These are phyloP conservation scores for Percopsis omiscomaycus DNA, from an alignment of 2,797 vertebrate genomes.

Conservation along the genomic window DNA sequence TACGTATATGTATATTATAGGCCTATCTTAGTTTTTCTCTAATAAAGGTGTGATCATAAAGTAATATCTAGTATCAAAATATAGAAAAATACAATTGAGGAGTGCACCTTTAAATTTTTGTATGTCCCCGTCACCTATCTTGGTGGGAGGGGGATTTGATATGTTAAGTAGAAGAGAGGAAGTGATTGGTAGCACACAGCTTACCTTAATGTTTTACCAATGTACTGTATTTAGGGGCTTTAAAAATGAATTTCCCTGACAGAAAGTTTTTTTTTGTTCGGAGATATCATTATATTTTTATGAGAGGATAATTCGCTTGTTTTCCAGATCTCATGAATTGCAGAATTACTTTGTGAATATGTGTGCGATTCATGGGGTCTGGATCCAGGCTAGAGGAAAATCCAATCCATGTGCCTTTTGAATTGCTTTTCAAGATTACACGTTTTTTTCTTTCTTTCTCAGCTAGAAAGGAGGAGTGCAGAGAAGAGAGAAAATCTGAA, in stretches of 20 bases:
- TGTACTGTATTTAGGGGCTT: constrained; percentile 34
- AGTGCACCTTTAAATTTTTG: constrained; percentile 61
- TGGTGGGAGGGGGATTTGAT: constrained; percentile 40
- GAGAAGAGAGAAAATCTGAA: constrained; percentile 54
- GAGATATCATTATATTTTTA: too few relatives aligned
- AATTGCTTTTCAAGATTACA: constrained; percentile 18
- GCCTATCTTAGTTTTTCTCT: too few relatives aligned
- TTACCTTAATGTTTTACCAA: too few relatives aligned
- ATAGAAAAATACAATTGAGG: too few relatives aligned
- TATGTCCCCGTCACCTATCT: constrained; percentile 49
- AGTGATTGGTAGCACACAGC: constrained; percentile 66
- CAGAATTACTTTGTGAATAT: too few relatives aligned
- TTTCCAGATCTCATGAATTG: too few relatives aligned
- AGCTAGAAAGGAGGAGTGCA: constrained; percentile 36
- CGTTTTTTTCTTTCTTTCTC: constrained; percentile 29
- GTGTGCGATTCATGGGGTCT: too few relatives aligned
- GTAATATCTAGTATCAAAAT: too few relatives aligned
- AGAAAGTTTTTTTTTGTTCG: neutral
- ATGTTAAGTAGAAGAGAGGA: constrained; percentile 57
- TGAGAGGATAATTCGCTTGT: neutral
- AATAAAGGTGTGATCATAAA: too few relatives aligned
- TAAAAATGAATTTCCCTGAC: constrained; percentile 20
- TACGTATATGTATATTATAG: too few relatives aligned
- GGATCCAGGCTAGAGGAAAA: constrained; percentile 13
- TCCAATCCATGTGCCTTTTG: constrained; percentile 22